Percentiles rank a stretch among this genome's conserved stretches.
Conservation (phyloP, 2,797 vertebrate species). For the Notamacropus eugenii region DNA sequence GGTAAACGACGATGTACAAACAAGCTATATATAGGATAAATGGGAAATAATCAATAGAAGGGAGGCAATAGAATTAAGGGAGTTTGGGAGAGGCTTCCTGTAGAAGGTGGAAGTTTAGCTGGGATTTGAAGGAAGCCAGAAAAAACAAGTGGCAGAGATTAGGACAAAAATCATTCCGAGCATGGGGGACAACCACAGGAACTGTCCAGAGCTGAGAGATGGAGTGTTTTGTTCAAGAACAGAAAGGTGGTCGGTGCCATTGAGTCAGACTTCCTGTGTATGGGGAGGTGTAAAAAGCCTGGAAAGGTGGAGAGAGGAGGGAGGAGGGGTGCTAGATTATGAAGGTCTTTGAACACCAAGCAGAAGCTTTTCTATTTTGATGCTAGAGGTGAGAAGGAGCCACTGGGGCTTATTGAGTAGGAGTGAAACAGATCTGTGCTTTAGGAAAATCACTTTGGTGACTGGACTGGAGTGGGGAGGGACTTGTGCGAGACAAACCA, state of each 20-base stretch:
- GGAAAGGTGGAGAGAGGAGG: background rate
- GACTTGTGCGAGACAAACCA: background rate
- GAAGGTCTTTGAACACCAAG: background rate
- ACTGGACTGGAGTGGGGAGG: background rate
- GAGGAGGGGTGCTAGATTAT: background rate
- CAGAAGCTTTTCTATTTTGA: background rate
- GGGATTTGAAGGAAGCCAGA: background rate
- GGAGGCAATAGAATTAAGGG: background rate
- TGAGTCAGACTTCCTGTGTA: background rate
- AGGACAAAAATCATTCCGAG: background rate
- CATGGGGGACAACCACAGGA: background rate
- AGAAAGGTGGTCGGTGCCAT: background rate
- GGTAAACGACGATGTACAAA: background rate
- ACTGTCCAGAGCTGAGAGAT: background rate
- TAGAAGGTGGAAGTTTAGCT: background rate
- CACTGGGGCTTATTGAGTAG: background rate
- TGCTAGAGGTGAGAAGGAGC: background rate
- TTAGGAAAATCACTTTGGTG: background rate
- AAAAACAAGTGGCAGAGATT: background rate
- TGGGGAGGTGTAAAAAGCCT: background rate
- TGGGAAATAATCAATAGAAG: background rate
- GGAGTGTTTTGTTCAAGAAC: background rate
- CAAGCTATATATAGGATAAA: background rate
- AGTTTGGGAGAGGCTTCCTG: background rate
- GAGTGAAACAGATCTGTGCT: background rate